Base-by-base conservation (phyloP, 1,140 invertebrate species). In the Phortica variegata region DNA sequence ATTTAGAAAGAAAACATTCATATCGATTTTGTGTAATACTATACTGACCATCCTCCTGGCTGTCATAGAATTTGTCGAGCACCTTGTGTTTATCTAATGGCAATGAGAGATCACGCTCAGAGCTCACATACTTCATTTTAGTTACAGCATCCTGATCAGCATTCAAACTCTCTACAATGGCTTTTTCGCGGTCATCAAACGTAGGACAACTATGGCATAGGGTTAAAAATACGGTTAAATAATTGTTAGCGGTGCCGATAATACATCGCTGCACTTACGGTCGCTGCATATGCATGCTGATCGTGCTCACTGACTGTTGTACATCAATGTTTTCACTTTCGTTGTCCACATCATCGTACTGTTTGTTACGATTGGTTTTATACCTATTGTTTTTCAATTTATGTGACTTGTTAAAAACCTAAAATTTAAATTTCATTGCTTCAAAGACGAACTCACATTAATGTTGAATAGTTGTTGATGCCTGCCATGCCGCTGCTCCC, bases 11-110 rank as follows among this genome's bases (percentile, higher is more conserved):
- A 38, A 38, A 38, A 38, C 15, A 31, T 15, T 12, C 5, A 3
- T n/a, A 29, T 2, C 12, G 10, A 8, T 3, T 15, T 2, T 17
- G 12, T 10, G 12, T 18, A 7, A 43, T 37, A 3, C 9, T 10
- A 17, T 8, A 36, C 56, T 58, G 60, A 82, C 81, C 81, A 63
- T 82, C 80, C 45, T 82, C 80, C 20, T 79, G 74, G 49, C 60
- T 69, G 56, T 82, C 79, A 45, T 81, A 77, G 68, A 78, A 61
- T 39, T 72, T 72, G 12, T 73, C 61, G 29, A 74, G 32, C 18
- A 41, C 53, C 38, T 58, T 70, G 7, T 73, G 60, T 33, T 71
- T 73, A 2, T 74, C 65, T 18, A 76, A 15, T 5, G 65, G 60
- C 34, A 75, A 36, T 12, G 62, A 61, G 3, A 75, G 39, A 36